phyloP scores from a whole-genome alignment of 1,140 invertebrate species.

The Eriocheir sinensis region DNA sequence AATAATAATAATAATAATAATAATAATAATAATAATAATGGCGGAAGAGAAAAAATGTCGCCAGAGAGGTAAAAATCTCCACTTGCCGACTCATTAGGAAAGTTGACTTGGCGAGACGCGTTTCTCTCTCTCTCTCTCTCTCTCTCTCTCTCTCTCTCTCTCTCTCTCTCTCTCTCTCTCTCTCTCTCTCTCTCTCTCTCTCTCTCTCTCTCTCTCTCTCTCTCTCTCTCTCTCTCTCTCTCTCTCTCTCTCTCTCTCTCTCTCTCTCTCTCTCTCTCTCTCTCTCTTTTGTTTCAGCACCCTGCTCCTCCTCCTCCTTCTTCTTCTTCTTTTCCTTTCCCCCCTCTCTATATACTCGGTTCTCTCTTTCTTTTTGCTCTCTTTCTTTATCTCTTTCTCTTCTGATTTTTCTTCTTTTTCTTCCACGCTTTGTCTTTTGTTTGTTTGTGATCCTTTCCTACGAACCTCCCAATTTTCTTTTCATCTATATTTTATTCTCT shows the following conservation, averaged over 20 bases:
- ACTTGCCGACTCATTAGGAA: slow-evolving; percentile 14
- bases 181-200: slow-evolving; percentile 22
- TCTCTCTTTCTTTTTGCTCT: no score
- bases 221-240: slow-evolving; percentile 11
- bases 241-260: neutral
- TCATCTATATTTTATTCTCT: neutral
- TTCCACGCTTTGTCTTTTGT: no score
- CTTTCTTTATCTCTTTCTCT: no score
- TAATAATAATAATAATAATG: no score
- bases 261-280: neutral
- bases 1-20: no score
- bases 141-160: slow-evolving; percentile 22
- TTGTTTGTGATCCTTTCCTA: no score
- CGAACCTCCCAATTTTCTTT: no score
- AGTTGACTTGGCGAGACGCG: neutral
- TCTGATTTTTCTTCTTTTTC: no score
- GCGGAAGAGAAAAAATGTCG: neutral
- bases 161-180: neutral
- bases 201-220: slow-evolving; percentile 22
- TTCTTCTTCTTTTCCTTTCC: neutral
- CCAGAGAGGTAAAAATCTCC: neutral
- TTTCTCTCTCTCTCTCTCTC: slow-evolving; percentile 23
- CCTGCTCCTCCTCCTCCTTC: neutral
- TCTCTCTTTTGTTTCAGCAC: no score
- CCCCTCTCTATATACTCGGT: no score